Percentiles rank a stretch among this genome's conserved stretches.
Evolutionary conservation across 2,888 invertebrate species (phyloP).

Genomic region (Artemia sinica): DNA sequence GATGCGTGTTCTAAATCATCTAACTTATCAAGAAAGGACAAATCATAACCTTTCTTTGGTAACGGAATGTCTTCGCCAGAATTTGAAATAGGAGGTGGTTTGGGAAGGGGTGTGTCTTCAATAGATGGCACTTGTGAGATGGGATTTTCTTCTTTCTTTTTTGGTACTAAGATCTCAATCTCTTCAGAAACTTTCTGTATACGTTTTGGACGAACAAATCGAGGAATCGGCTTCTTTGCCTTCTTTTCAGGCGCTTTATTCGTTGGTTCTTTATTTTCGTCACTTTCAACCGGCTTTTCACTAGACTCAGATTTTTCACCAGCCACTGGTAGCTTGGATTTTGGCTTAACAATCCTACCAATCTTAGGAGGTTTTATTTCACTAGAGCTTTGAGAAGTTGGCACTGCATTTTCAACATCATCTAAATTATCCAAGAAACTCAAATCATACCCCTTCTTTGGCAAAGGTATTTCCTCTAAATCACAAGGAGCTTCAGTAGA

Average conservation of each 20-base stretch:
- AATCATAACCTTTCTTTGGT: conserved; percentile 22
- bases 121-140: neutral
- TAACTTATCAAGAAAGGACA: conserved; percentile 21
- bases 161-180: neutral
- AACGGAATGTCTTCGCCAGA: neutral
- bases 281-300: conserved; percentile 3
- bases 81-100: neutral
- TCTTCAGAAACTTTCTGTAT: neutral
- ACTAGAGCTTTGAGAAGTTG: neutral
- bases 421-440: neutral
- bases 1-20: conserved; percentile 21
- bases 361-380: conserved; percentile 7
- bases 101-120: neutral
- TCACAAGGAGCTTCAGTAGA: neutral
- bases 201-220: neutral
- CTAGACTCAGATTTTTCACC: neutral
- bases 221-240: neutral
- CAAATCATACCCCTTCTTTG: conserved; percentile 8
- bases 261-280: neutral
- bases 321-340: neutral
- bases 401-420: conserved; percentile 11
- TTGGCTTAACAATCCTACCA: neutral
- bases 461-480: neutral
- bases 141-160: neutral
- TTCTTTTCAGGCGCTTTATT: neutral